Evolutionary conservation across 2,113 vertebrate genomes (phyloP).

Genomic region (Pipa parva): DNA sequence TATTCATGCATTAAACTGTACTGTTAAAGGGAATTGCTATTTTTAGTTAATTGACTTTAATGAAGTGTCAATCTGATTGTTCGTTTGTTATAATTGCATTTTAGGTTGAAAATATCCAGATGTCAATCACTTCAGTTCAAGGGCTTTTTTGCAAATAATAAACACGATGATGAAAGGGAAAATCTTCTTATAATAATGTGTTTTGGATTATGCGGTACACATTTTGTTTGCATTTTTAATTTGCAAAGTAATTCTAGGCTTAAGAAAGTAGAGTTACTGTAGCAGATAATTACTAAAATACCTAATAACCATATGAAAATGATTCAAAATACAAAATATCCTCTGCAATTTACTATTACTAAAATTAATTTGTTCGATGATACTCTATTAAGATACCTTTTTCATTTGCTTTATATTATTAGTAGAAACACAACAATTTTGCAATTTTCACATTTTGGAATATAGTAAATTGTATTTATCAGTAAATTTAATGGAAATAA

Average conservation of each 20-base stretch:
- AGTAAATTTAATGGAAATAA: too few relatives aligned
- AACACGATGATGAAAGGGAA: not conserved
- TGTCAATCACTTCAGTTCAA: not conserved
- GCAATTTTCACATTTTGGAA: too few relatives aligned
- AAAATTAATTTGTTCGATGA: too few relatives aligned
- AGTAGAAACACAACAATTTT: too few relatives aligned
- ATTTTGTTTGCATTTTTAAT: not conserved
- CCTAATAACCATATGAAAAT: not conserved
- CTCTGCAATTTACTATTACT: too few relatives aligned
- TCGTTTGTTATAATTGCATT: conserved; percentile 6
- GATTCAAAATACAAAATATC: too few relatives aligned
- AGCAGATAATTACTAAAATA: not conserved
- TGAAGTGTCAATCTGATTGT: conserved; percentile 6
- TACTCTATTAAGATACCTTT: too few relatives aligned
- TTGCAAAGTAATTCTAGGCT: not conserved
- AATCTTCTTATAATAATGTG: conserved; percentile 4
- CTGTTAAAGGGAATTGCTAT: not conserved
- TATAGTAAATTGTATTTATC: too few relatives aligned
- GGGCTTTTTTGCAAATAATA: conserved; percentile 7
- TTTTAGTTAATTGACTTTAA: conserved; percentile 6
- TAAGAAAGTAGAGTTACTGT: conserved; percentile 2
- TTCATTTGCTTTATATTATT: too few relatives aligned
- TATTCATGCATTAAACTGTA: too few relatives aligned
- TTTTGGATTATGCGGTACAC: not conserved
- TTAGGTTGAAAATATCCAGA: conserved; percentile 4